A percentile compares a stretch with the other conserved stretches of the same genome.
These are phyloP conservation scores for Thumatha senex DNA, from an alignment of 2,888 invertebrate genomes.

Conservation along the genomic window DNA sequence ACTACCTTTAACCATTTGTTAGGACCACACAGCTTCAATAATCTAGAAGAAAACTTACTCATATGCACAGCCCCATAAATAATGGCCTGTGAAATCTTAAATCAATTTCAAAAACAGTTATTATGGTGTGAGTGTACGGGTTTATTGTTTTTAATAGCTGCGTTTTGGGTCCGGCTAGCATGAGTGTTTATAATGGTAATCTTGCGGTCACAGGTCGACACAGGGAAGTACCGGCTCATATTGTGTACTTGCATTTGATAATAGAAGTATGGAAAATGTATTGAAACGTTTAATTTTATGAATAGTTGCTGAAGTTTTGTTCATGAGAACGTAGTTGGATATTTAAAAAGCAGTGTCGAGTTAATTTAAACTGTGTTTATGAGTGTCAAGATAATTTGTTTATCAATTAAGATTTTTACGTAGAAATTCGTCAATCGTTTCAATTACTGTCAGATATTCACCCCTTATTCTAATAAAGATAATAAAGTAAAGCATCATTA, in stretches of 20 bases:
- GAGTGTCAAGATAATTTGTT: no score
- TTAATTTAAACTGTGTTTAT: no score
- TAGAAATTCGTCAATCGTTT: constrained; percentile 9
- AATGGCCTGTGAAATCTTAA: constrained; percentile 66
- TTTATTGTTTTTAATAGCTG: constrained; percentile 51
- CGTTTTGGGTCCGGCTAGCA: constrained; percentile 31
- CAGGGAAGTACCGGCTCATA: background rate
- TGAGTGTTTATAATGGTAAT: constrained; percentile 35
- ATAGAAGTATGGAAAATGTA: background rate
- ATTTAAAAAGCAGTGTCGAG: background rate
- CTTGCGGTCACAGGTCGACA: constrained; percentile 3
- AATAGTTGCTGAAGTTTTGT: background rate
- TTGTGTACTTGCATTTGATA: background rate
- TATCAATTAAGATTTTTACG: no score
- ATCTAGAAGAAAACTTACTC: background rate
- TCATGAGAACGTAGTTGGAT: background rate
- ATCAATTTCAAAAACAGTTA: constrained; percentile 65
- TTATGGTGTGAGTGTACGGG: constrained; percentile 38
- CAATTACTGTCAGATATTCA: no score
- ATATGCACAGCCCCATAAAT: constrained; percentile 35
- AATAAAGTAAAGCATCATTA: no score
- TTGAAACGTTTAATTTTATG: background rate
- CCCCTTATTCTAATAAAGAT: no score
- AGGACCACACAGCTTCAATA: constrained; percentile 5
- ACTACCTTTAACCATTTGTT: background rate